Percentiles rank a stretch among this genome's conserved stretches.
These are phyloP conservation scores for Stomatorhinus walkeri DNA, from an alignment of 2,797 vertebrate species.

Conservation along the genomic window DNA sequence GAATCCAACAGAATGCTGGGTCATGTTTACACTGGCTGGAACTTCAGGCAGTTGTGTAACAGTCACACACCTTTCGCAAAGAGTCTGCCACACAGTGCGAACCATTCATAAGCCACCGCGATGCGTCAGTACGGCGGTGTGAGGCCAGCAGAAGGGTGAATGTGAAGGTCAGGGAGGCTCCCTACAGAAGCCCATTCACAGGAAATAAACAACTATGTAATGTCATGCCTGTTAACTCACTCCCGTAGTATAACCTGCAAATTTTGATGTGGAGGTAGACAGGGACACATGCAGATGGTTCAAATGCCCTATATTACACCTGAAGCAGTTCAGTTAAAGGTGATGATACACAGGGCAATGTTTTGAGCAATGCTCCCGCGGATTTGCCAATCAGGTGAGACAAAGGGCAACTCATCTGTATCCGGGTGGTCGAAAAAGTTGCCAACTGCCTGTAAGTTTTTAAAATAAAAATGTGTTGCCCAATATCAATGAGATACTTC, in stretches of 20 bases:
- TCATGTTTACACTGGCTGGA: constrained; percentile 4
- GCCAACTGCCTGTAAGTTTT: not conserved
- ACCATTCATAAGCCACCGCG: not conserved
- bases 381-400: not conserved
- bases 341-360: not conserved
- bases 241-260: not conserved
- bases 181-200: not conserved
- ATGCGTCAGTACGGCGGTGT: not conserved
- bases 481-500: not conserved
- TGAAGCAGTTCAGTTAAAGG: not conserved
- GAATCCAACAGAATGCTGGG: not conserved
- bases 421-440: not conserved
- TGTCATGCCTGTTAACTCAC: not conserved
- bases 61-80: not conserved
- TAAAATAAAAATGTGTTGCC: not conserved
- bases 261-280: not conserved
- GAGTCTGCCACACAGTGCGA: not conserved
- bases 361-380: not conserved
- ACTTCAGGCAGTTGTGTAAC: not conserved
- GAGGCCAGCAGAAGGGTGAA: not conserved
- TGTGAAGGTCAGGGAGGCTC: not conserved
- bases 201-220: not conserved
- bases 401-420: not conserved
- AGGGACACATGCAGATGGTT: not conserved
- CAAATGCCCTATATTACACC: not conserved